A percentile compares a stretch with the other conserved stretches of the same genome.
phyloP scores from a whole-genome alignment of 2,888 invertebrate species.

The Yponomeuta sedellus region DNA sequence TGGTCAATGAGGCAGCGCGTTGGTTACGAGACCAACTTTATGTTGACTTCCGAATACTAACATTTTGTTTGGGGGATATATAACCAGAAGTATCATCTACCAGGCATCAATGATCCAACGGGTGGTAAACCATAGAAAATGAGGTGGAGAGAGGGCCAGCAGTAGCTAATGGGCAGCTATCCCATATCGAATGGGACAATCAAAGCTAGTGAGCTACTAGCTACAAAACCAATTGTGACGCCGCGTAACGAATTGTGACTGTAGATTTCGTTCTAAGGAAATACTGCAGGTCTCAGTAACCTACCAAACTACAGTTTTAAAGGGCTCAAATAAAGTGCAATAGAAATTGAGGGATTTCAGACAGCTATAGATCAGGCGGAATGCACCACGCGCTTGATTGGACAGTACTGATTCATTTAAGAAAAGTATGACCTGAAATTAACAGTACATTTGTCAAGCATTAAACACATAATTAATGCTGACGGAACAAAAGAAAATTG shows the following conservation, averaged over 20 bases:
- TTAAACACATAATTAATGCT: too few relatives aligned
- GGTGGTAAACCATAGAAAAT: conserved; percentile 59
- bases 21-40: not conserved
- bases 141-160: conserved; percentile 42
- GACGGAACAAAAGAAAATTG: too few relatives aligned
- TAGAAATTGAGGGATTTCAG: too few relatives aligned
- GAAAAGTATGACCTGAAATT: too few relatives aligned
- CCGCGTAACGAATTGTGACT: conserved; percentile 16
- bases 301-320: too few relatives aligned
- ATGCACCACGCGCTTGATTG: too few relatives aligned
- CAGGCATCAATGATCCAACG: conserved; percentile 9
- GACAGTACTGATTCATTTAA: too few relatives aligned
- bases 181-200: conserved; percentile 61
- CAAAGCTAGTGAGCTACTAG: conserved; percentile 29
- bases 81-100: not conserved
- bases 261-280: not conserved
- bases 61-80: not conserved
- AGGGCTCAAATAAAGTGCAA: too few relatives aligned
- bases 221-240: conserved; percentile 40
- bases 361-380: too few relatives aligned
- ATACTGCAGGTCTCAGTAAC: too few relatives aligned
- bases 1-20: conserved; percentile 33
- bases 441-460: too few relatives aligned
- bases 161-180: conserved; percentile 50
- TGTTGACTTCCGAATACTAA: not conserved